Base-by-base conservation (phyloP, 2,113 vertebrate species). In the Syrmaticus mikado region DNA sequence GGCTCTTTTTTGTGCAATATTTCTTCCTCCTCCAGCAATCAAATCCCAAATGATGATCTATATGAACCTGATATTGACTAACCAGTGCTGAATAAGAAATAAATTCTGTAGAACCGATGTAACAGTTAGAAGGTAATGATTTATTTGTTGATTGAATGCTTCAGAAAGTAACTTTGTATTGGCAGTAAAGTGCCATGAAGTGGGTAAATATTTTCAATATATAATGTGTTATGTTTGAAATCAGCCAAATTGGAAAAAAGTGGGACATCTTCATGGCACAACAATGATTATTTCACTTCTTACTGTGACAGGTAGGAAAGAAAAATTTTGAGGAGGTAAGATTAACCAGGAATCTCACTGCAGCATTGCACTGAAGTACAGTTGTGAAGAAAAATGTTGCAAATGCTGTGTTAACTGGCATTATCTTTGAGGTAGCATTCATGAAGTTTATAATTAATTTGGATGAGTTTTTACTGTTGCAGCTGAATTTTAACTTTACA, bases 391-490 rank as follows among this genome's bases (percentile, higher is more conserved):
- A 78, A 92, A 90, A 61, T 6, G 0, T 46, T 93, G 60, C 34
- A 77, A 92, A 32, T 62, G 17, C 73, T 72, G 32, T 88, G 61
- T 52, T 85, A 88, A 71, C 57, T 70, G 60, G 40, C 18, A 40
- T 90, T 88, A 67, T 92, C 70, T 94, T 93, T 81, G 75, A 87
- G 71, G 83, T 86, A 71, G 46, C 87, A 94, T 87, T 92, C 93
- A 75, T 83, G 61, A 88, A 78, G 65, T 91, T 96, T 92, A 85
- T 78, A 94, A 93, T 94, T 96, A 96, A 94, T 96, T 95, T 89
- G 79, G 61, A 68, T 72, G 64, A 65, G 66, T 75, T 94, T 76
- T 77, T 92, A 77, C 50, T 89, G 28, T 75, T 84, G 82, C 57
- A 79, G 87, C 76, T 94, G 91, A 95, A 96, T 96, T 96, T 95